Evolutionary conservation across 2,888 invertebrate genomes (phyloP).

Genomic region (Thera britannica): DNA sequence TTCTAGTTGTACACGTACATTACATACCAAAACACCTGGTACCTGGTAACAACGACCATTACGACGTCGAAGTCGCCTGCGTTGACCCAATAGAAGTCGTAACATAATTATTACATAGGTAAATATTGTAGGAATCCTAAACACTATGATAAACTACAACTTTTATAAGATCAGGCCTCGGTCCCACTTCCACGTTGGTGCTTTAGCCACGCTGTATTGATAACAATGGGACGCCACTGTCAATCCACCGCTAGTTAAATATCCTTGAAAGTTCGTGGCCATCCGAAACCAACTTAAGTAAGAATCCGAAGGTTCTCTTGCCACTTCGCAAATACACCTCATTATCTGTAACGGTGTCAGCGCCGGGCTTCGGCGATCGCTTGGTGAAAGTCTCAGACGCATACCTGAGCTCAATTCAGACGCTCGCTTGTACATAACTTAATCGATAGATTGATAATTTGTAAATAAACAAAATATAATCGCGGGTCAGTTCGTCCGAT

Average conservation of each 20-base stretch:
- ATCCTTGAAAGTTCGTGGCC: conserved; percentile 37
- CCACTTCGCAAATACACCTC: conserved; percentile 62
- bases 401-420: conserved; percentile 63
- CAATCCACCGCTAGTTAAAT: conserved; percentile 14
- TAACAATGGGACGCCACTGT: conserved; percentile 33
- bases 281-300: conserved; percentile 34
- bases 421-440: conserved; percentile 54
- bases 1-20: too few relatives aligned
- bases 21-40: too few relatives aligned
- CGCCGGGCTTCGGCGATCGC: conserved; percentile 68
- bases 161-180: conserved; percentile 8
- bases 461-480: conserved; percentile 71
- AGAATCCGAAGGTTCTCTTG: conserved; percentile 49
- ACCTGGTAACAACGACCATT: too few relatives aligned
- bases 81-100: too few relatives aligned
- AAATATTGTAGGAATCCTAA: too few relatives aligned
- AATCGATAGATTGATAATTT: conserved; percentile 57
- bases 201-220: conserved; percentile 25
- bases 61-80: too few relatives aligned
- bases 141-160: conserved; percentile 5
- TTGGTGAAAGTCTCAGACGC: conserved; percentile 82
- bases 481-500: conserved; percentile 46
- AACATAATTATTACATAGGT: too few relatives aligned
- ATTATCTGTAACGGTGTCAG: conserved; percentile 78
- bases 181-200: conserved; percentile 13